Evolutionary conservation across 2,888 invertebrate species (phyloP), one percentile per base, ranked within the genome.

Genomic region (Heteromurus nitidus): DNA sequence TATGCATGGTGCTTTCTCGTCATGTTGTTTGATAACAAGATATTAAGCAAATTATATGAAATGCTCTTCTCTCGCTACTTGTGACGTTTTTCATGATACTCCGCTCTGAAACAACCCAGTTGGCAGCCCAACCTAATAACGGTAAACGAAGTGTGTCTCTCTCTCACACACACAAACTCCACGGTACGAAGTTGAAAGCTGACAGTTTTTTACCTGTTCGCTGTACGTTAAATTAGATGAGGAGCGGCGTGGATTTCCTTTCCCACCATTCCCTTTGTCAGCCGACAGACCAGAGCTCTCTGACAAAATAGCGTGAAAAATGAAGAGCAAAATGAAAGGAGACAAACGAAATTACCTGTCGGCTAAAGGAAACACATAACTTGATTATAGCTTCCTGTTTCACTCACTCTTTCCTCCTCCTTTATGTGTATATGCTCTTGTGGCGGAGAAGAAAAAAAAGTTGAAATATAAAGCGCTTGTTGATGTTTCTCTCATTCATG

Each of bases 331-430:
- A 73, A 73, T 73, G 73, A 73, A 73, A 73, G 64, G 64, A 47
- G 73, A 73, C 73, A 73, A 73, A 73, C 60, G 36, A 73, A 73
- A 73, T 73, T 73, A 73, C 73, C 73, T 73, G 73, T 73, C 47
- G 47, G 73, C 64, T 60, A 30, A 53, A 47, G 47, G 47, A 73
- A 73, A 64, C 47, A 73, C 31, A 16, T 62, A 22, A 55, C 55
- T 55, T 55, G 55, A 55, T 55, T 55, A 55, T 31, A 30, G 36
- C 20, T 62, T 62, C 31, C 62, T 30, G 30, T 62, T 62, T 62
- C 31, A 11, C 22, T 18, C 18, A 5, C 55, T 24, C 55, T 55
- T 55, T 22, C 2, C 18, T 5, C 55, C 24, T 55, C 16, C n/a
- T n/a, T n/a, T n/a, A n/a, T n/a, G n/a, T n/a, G n/a, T n/a, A n/a